Evolutionary conservation across 2,888 invertebrate species (phyloP), one percentile per base, ranked within the genome.

Genomic region (Brassicogethes aeneus): DNA sequence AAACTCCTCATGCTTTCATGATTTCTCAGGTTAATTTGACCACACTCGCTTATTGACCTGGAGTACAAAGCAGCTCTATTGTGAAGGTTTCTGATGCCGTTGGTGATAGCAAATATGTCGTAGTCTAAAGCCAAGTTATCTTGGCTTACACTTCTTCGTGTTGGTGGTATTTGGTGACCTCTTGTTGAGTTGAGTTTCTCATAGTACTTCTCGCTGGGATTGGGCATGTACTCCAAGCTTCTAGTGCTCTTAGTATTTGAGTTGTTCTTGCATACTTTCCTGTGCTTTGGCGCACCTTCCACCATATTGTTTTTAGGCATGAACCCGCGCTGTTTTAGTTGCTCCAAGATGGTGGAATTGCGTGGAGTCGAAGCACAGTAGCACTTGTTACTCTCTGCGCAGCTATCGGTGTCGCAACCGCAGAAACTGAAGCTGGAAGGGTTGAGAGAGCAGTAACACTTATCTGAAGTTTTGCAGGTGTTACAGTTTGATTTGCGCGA

Each of bases 321-420:
- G 44, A 74, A 72, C 2, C 74, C 73, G 17, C 70, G 64, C 42
- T 70, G 70, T 33, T 70, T 66, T 8, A 74, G 57, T 49, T 75
- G 73, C 44, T 74, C 73, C 41, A 74, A 60, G 37, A 73, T 68
- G 3, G 68, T 68, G 0, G 43, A 31, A 15, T 39, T 51, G 14
- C 40, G 46, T 3, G 37, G 15, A 31, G 40, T 57, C 61, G 3
- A 69, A 59, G 63, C 77, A 61, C 91, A 91, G 60, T 91, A 91
- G 60, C 91, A 91, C 64, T 90, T 90, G 63, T 89, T 89, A 54
- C 84, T 83, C 50, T 87, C 88, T 0, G 85, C 78, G 59, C 91
- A 92, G 56, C 87, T 88, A 62, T 91, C 90, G 0, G 89, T 87
- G 56, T 86, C 86, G 60, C 85, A 86, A 12, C 82, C 84, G 56